Percentiles rank a stretch among this genome's conserved stretches.
Conservation (phyloP, 2,797 vertebrate species). For the Sebastes dallii region DNA sequence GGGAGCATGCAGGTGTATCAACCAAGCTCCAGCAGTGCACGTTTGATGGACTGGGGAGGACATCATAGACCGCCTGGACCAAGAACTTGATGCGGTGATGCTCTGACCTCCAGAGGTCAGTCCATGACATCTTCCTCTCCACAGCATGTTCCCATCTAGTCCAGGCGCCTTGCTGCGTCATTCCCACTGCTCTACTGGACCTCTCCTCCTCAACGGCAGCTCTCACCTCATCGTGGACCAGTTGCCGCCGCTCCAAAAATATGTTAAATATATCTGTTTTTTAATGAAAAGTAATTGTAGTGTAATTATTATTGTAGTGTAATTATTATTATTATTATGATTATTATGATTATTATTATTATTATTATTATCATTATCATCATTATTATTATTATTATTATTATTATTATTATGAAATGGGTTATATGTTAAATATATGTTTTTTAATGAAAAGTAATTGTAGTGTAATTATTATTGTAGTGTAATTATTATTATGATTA, state of each 20-base stretch:
- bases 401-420: too few relatives aligned
- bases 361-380: too few relatives aligned
- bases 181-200: neutral
- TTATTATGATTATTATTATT: too few relatives aligned
- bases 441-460: too few relatives aligned
- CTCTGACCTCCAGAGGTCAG: neutral
- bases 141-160: neutral
- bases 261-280: too few relatives aligned
- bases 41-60: neutral
- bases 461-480: too few relatives aligned
- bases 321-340: too few relatives aligned
- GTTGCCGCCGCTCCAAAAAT: neutral
- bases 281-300: too few relatives aligned
- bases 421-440: too few relatives aligned
- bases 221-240: neutral
- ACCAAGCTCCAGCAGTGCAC: neutral
- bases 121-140: neutral
- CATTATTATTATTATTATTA: too few relatives aligned
- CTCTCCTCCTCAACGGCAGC: neutral
- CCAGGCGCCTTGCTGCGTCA: neutral
- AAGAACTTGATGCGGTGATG: neutral
- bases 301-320: too few relatives aligned
- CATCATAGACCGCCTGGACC: neutral
- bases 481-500: too few relatives aligned
- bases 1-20: neutral